Evolutionary conservation across 2,888 invertebrate species (phyloP), one percentile per base, ranked within the genome.

Genomic region (Leucophora obtusa): DNA sequence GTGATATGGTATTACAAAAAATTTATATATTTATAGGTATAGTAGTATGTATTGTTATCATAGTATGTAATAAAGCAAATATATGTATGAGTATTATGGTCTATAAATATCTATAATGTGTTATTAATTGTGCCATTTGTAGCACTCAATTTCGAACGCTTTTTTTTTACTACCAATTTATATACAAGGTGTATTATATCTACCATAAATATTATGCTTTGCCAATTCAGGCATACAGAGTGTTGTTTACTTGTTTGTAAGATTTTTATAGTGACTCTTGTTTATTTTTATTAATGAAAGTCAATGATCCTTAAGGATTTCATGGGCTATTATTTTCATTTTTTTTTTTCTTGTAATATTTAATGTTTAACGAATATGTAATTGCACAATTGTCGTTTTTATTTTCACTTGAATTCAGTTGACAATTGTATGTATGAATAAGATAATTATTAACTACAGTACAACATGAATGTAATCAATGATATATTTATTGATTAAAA

Each of bases 111-210:
- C 10, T 54, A 53, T 69, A 77, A 81, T 73, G 81, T 77, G 77
- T 70, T 76, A 73, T 81, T 81, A 81, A 81, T 77, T 77, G 81
- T 60, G 69, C 56, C 56, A 77, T 81, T 77, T 77, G 65, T 70
- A 73, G 53, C 69, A 69, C 73, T 65, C 54, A 47, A n/a, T 71
- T 51, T 15, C 6, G 33, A 1, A 28, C 14, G 33, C 11, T 8
- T 7, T 21, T 18, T 35, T 21, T 59, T 70, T 50, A 17, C 18
- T 38, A 38, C 38, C 59, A 59, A 58, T 58, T 58, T 14, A 35
- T 33, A 1, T 18, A 43, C 17, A 68, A 74, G 50, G 51, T 76
- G 58, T 70, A 51, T 35, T 69, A 75, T 69, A 63, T 18, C 18
- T 50, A 43, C 43, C 59, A 59, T 50, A 59, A 59, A 54, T 43